Base-by-base conservation (phyloP, 1,140 invertebrate genomes). In the Drosophila nebulosa region DNA sequence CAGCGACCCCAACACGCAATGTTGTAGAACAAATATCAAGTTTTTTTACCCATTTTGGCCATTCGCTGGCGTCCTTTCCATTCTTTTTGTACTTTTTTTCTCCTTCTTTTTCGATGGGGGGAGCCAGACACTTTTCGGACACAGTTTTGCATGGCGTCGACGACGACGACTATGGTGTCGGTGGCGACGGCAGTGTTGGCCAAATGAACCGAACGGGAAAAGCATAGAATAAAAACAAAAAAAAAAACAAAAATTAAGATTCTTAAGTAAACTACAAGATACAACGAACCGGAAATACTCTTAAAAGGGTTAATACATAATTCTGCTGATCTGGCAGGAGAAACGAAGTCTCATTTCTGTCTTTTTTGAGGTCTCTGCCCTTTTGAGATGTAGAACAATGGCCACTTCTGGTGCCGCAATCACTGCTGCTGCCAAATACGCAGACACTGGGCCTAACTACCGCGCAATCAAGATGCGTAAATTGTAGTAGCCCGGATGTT, bases 141-240 rank as follows among this genome's bases (percentile, higher is more conserved):
- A 76, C 69, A 80, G 60, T 73, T 86, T 86, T 88, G 78, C 81
- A 85, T 80, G 74, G 78, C 77, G 66, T 62, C 69, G 68, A 74
- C 74, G 66, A 67, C 68, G 72, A 35, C 6, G 27, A 30, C 27
- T 9, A 30, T 2, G 27, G 30, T 32, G 30, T 32, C 69, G 26
- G 27, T 16, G 52, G 55, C 69, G 18, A 18, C 62, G 52, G 7
- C 24, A 14, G 55, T 62, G 60, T 21, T 83, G 79, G 74, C 81
- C 80, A 85, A 85, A 86, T 85, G 81, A 85, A 85, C 78, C 79
- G 67, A 79, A 63, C 63, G 69, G 58, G 63, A 69, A 62, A 74
- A 77, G 56, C 56, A 30, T 65, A 68, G 73, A 63, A 68, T 61
- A 84, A 52, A 81, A 71, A 76, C 74, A 65, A 74, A 65, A 74